A percentile compares a stretch with the other conserved stretches of the same genome.
Evolutionary conservation across 2,888 invertebrate genomes (phyloP).

Genomic region (Nephrotoma guestfalica): DNA sequence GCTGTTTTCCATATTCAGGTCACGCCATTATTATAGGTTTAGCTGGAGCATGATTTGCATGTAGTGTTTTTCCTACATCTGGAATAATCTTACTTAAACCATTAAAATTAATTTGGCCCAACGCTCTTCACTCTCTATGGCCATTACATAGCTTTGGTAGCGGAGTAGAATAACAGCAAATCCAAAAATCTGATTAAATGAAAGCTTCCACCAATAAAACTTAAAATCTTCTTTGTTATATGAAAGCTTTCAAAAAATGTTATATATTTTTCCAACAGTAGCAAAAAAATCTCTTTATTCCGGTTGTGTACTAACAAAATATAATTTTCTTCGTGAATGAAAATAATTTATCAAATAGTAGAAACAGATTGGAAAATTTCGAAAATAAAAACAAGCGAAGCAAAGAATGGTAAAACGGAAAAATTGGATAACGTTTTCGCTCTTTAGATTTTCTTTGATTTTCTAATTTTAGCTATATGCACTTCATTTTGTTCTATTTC

Average conservation of each 20-base stretch:
- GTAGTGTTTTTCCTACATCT: too few species aligned
- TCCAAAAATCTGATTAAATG: not conserved
- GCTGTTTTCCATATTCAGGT: not conserved
- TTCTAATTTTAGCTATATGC: not conserved
- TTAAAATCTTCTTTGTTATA: not conserved
- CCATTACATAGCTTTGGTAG: too few species aligned
- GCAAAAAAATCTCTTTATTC: not conserved
- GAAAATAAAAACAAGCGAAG: not conserved
- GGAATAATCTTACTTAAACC: too few species aligned
- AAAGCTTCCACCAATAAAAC: not conserved
- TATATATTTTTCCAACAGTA: not conserved
- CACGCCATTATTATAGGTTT: not conserved
- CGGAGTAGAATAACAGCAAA: not conserved
- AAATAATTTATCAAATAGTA: not conserved
- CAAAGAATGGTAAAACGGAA: not conserved
- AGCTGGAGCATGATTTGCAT: not conserved
- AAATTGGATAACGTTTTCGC: not conserved
- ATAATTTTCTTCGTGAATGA: not conserved
- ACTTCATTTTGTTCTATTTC: not conserved
- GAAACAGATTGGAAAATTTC: not conserved
- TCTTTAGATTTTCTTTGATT: not conserved
- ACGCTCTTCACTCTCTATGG: too few species aligned
- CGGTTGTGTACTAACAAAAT: not conserved
- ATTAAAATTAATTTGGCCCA: too few species aligned
- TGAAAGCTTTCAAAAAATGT: not conserved